Conservation (phyloP, 1,140 invertebrate species). For the Vanessa tameamea region DNA sequence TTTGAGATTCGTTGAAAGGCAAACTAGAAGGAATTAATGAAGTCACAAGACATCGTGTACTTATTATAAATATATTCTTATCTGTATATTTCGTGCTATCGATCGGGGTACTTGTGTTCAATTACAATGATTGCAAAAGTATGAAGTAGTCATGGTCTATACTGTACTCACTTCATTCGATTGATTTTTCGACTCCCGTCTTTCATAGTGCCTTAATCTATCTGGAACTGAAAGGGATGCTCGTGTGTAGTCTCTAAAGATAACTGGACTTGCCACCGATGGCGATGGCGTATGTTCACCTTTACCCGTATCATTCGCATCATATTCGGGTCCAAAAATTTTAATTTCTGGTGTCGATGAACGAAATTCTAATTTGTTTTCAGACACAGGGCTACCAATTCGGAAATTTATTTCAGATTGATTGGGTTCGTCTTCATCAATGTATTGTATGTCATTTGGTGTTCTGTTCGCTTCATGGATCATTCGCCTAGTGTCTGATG, state of each 20-base stretch:
- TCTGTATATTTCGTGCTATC: not conserved
- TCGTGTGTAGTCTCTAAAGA: conserved; percentile 8
- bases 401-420: conserved; percentile 28
- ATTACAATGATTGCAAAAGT: not conserved
- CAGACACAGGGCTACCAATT: conserved; percentile 34
- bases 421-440: conserved; percentile 48
- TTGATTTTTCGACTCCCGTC: not conserved
- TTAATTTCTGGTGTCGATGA: conserved; percentile 59
- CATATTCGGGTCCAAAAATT: conserved; percentile 43
- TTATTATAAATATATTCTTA: not conserved
- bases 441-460: conserved; percentile 51
- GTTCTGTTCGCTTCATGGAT: conserved; percentile 49
- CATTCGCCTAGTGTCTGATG: conserved; percentile 48
- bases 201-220: not conserved
- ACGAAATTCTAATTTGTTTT: conserved; percentile 31
- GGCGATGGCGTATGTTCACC: conserved; percentile 10
- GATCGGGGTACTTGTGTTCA: not conserved
- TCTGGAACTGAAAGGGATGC: conserved; percentile 18
- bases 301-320: conserved; percentile 25
- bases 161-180: not conserved
- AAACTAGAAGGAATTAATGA: not conserved
- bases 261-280: not conserved
- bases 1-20: no score
- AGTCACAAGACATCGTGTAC: not conserved
- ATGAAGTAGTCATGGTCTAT: not conserved